phyloP scores from a whole-genome alignment of 2,797 vertebrate species.

The Adrianichthys oophorus region DNA sequence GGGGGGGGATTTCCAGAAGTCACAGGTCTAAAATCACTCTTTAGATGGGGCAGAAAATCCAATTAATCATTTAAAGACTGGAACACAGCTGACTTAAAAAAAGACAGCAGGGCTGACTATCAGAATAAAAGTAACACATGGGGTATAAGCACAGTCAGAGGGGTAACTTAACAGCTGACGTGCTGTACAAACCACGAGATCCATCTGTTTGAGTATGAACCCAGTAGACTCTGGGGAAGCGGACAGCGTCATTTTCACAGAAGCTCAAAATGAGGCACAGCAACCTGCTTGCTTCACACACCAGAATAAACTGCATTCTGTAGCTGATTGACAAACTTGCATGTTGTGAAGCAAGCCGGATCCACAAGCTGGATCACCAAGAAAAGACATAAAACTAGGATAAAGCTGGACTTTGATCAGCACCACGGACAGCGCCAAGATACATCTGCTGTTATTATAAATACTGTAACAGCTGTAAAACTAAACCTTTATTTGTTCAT shows the following conservation, averaged over 20 bases:
- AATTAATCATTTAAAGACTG: slow-evolving; percentile 10
- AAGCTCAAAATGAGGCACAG: slow-evolving; percentile 4
- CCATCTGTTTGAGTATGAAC: not conserved
- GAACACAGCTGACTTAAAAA: not conserved
- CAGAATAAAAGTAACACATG: not conserved
- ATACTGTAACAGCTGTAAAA: not conserved
- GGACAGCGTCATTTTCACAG: not conserved
- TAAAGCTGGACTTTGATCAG: slow-evolving; percentile 25
- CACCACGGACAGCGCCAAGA: slow-evolving; percentile 42
- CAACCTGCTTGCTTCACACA: slow-evolving; percentile 12
- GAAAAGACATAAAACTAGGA: not conserved
- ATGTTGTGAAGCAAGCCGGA: not conserved
- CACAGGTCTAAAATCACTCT: slow-evolving; percentile 18
- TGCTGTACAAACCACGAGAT: slow-evolving; percentile 16
- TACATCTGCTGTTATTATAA: not conserved
- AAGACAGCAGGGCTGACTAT: slow-evolving; percentile 1
- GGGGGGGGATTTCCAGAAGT: not conserved
- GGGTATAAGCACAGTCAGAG: slow-evolving; percentile 3
- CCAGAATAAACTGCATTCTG: slow-evolving; percentile 1
- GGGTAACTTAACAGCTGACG: slow-evolving; percentile 13
- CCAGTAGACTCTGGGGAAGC: not conserved
- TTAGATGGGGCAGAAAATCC: slow-evolving; percentile 5
- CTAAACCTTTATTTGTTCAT: not conserved
- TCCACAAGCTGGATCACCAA: not conserved
- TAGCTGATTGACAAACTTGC: slow-evolving; percentile 14